Evolutionary conservation across 1,140 invertebrate species (phyloP).

Genomic region (Capitella teleta): DNA sequence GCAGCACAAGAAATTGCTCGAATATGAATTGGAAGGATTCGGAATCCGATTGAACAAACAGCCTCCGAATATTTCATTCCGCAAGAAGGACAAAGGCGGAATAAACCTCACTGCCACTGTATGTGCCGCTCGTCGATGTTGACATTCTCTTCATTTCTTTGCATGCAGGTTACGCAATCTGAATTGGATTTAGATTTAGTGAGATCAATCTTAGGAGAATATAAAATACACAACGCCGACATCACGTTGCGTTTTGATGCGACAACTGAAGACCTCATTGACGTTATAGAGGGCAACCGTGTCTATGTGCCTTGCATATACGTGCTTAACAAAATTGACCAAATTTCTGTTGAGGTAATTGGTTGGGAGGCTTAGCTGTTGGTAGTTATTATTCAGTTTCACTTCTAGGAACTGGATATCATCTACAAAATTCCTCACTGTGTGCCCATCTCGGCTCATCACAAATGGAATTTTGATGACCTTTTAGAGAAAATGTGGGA

Average conservation of each 20-base stretch:
- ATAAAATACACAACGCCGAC: slow-evolving; percentile 95
- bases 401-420: slow-evolving; percentile 85
- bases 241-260: slow-evolving; percentile 66
- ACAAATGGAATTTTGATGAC: slow-evolving; percentile 99
- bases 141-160: background rate
- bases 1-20: slow-evolving; percentile 87
- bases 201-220: slow-evolving; percentile 91
- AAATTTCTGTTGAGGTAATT: slow-evolving; percentile 50
- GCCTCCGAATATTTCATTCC: slow-evolving; percentile 92
- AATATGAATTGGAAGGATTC: slow-evolving; percentile 98
- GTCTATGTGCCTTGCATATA: slow-evolving; percentile 98
- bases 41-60: slow-evolving; percentile 92
- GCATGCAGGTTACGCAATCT: slow-evolving; percentile 67
- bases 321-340: slow-evolving; percentile 93
- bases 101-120: slow-evolving; percentile 83
- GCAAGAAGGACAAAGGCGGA: slow-evolving; percentile 95
- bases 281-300: slow-evolving; percentile 96
- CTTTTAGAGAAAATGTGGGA: slow-evolving; percentile 98
- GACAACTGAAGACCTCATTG: slow-evolving; percentile 94
- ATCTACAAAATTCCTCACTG: slow-evolving; percentile 99
- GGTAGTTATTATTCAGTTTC: slow-evolving; percentile 14
- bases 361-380: background rate
- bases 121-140: slow-evolving; percentile 19
- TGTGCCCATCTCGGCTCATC: slow-evolving; percentile 98
- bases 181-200: slow-evolving; percentile 93